These are phyloP conservation scores for Diachasma alloeum DNA, from an alignment of 1,140 invertebrate species.

Conservation along the genomic window DNA sequence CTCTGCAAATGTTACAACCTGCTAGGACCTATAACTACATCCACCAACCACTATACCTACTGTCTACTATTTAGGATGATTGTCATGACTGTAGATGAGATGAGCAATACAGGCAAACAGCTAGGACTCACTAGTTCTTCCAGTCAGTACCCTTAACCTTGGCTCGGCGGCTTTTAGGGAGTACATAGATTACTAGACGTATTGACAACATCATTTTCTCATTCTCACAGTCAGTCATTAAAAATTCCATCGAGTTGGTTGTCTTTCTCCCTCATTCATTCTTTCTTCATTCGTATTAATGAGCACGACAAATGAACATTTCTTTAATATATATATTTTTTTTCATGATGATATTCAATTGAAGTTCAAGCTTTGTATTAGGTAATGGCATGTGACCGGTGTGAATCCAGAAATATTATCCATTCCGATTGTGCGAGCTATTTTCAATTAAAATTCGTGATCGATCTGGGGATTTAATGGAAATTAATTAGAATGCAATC, in stretches of 20 bases:
- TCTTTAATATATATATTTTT: slow-evolving; percentile 39
- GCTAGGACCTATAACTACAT: slow-evolving; percentile 57
- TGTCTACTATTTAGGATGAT: slow-evolving; percentile 64
- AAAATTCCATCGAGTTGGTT: not conserved
- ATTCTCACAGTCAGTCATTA: not conserved
- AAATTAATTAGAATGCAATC: not conserved
- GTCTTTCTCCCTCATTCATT: slow-evolving; percentile 7
- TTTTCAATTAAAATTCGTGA: too few species aligned
- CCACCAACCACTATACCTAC: slow-evolving; percentile 56
- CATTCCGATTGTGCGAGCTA: not conserved
- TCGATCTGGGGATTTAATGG: too few species aligned
- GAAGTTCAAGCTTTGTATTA: not conserved
- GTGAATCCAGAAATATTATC: not conserved
- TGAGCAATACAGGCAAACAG: slow-evolving; percentile 63
- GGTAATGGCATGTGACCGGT: not conserved
- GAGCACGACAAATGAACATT: slow-evolving; percentile 10
- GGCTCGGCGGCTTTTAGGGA: slow-evolving; percentile 63
- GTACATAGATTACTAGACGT: slow-evolving; percentile 61
- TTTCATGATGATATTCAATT: not conserved
- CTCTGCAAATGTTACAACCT: slow-evolving; percentile 43
- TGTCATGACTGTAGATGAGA: slow-evolving; percentile 66
- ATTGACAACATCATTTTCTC: not conserved
- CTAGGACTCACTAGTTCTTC: slow-evolving; percentile 65
- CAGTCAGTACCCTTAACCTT: slow-evolving; percentile 63
- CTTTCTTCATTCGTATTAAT: slow-evolving; percentile 10